These are phyloP conservation scores for Tiliacea citrago DNA, from an alignment of 2,888 invertebrate genomes.

Conservation along the genomic window DNA sequence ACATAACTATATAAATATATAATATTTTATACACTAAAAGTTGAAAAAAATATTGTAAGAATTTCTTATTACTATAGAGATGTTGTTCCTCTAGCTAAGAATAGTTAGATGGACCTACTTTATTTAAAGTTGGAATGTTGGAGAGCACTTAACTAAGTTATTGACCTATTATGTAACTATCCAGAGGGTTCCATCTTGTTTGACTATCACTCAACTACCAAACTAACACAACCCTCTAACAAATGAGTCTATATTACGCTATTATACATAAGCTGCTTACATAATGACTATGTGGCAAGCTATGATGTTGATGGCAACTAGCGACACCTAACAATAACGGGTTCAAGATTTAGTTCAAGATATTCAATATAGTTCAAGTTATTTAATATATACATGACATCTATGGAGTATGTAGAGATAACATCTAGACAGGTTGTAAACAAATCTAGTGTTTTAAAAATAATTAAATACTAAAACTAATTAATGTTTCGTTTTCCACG, in stretches of 20 bases:
- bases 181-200: background rate
- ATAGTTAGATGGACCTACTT: background rate
- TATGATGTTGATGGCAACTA: constrained; percentile 19
- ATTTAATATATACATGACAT: background rate
- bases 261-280: constrained; percentile 28
- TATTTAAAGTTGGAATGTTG: background rate
- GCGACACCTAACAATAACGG: constrained; percentile 8
- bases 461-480: too few relatives aligned
- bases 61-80: too few relatives aligned
- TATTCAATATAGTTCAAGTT: too few relatives aligned
- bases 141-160: background rate
- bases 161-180: background rate
- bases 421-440: too few relatives aligned
- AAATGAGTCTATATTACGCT: constrained; percentile 5
- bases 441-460: background rate
- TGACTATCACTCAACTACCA: constrained; percentile 2
- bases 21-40: too few relatives aligned
- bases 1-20: too few relatives aligned
- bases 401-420: too few relatives aligned
- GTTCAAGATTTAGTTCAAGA: constrained; percentile 23
- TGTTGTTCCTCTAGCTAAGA: background rate
- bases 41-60: too few relatives aligned
- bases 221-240: constrained; percentile 17
- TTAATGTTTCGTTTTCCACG: too few relatives aligned
- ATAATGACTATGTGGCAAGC: constrained; percentile 37